Percentiles rank a stretch among this genome's conserved stretches.
Conservation (phyloP, 2,888 invertebrate species). For the Eremobia ochroleuca region DNA sequence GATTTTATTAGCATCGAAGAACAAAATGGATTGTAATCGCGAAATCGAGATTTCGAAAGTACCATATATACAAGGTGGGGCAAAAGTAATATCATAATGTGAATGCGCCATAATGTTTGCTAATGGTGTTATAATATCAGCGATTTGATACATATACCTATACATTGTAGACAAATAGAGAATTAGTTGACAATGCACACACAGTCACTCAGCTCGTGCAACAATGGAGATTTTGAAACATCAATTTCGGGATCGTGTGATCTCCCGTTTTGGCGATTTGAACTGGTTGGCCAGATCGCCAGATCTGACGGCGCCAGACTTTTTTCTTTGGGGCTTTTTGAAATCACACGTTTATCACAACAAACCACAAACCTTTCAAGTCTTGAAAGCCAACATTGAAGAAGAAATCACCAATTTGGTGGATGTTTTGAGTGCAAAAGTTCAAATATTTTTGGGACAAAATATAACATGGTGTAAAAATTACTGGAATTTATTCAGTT, state of each 20-base stretch:
- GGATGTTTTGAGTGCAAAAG: not conserved
- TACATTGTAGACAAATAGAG: no score
- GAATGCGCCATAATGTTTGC: no score
- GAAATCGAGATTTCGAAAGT: slow-evolving; percentile 41
- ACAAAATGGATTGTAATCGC: slow-evolving; percentile 51
- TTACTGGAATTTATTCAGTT: no score
- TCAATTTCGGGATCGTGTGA: not conserved
- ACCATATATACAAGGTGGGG: not conserved
- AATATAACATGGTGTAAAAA: no score
- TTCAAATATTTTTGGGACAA: no score
- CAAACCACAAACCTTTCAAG: no score
- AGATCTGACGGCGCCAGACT: not conserved
- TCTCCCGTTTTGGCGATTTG: not conserved
- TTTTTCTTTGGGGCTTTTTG: no score
- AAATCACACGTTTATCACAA: no score
- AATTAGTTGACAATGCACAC: not conserved
- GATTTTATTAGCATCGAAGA: slow-evolving; percentile 49
- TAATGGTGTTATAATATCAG: not conserved
- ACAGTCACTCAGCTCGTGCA: not conserved
- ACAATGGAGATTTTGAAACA: not conserved
- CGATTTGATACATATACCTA: not conserved
- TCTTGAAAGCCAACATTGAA: not conserved
- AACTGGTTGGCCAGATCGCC: not conserved
- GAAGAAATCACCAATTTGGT: not conserved
- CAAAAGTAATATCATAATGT: not conserved